Base-by-base conservation (phyloP, 2,888 invertebrate genomes). In the Caenorhabditis drosophilae region DNA sequence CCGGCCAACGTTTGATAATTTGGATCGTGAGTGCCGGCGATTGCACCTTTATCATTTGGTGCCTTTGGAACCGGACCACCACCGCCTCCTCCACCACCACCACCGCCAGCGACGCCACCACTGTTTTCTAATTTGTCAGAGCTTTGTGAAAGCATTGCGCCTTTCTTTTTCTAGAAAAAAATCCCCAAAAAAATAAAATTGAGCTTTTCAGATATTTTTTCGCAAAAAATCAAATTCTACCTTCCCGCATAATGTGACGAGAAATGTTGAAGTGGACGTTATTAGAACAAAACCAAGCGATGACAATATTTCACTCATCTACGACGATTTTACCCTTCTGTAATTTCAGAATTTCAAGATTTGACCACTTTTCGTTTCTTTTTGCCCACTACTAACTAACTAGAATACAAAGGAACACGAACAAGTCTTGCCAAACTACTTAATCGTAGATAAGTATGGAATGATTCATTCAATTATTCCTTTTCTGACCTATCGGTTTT, bases 1-100 rank as follows among this genome's bases (percentile, higher is more conserved):
- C 47, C 55, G 1, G 61, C 61, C 35, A 61, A 23, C 27, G 61
- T 61, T 27, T 61, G 61, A 20, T 61, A 61, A 22, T 61, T 61
- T 6, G 61, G 61, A 48, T 61, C 61, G 22, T 51, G 22, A 2
- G 61, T 52, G 18, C 34, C 46, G 1, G 61, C 61, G 31, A 46
- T 34, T 31, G 38, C 34, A 11, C 40, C 41, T 31, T 54, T 18
- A 34, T 34, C 36, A n/a, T 44, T 26, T 11, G 52, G 52, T n/a
- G 51, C 51, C 23, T 47, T 47, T 18, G 47, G 47, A 20, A 20
- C 47, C 12, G 23, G 23, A 25, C 18, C 31, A 4, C 31, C 46
- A 16, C 46, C 46, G 7, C 4, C 31, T 27, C 34, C 46, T 4
- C 34, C 46, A 18, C 18, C 38, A n/a, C 18, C 38, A n/a, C n/a